A percentile compares a stretch with the other conserved stretches of the same genome.
Evolutionary conservation across 2,113 vertebrate genomes (phyloP).

Genomic region (Suricata suricatta): DNA sequence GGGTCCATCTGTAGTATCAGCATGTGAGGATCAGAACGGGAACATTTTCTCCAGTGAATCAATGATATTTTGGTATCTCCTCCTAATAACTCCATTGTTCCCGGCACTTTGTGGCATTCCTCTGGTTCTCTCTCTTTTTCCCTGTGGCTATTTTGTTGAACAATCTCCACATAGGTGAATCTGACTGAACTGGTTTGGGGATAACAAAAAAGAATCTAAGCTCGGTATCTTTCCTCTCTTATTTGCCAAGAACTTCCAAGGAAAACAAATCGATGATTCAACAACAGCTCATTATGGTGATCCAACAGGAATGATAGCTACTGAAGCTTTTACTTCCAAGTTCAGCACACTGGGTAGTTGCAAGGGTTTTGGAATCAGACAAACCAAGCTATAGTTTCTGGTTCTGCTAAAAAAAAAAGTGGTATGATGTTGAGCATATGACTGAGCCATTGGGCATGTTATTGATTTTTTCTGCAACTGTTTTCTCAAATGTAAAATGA

Average conservation of each 20-base stretch:
- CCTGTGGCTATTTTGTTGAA: background rate
- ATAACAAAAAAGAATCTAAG: background rate
- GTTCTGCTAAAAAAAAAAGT: background rate
- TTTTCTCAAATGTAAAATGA: conserved; percentile 2
- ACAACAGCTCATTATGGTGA: background rate
- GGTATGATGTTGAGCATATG: no score
- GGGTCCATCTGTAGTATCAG: conserved; percentile 77
- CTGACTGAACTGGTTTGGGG: background rate
- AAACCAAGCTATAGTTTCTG: background rate
- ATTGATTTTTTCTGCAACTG: background rate
- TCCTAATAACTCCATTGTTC: conserved; percentile 62
- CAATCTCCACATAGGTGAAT: background rate
- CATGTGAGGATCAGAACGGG: conserved; percentile 58
- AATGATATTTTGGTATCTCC: conserved; percentile 57
- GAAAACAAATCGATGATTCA: background rate
- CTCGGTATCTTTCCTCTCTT: background rate
- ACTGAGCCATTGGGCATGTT: background rate
- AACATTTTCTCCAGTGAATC: conserved; percentile 63
- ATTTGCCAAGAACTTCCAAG: background rate
- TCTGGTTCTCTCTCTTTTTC: conserved; percentile 55
- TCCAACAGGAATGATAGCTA: background rate
- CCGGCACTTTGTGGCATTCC: conserved; percentile 8
- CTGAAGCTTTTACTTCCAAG: background rate
- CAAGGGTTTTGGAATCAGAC: background rate
- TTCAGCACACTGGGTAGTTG: background rate